Conservation (phyloP, 1,140 invertebrate genomes). For the Coptotermes formosanus region DNA sequence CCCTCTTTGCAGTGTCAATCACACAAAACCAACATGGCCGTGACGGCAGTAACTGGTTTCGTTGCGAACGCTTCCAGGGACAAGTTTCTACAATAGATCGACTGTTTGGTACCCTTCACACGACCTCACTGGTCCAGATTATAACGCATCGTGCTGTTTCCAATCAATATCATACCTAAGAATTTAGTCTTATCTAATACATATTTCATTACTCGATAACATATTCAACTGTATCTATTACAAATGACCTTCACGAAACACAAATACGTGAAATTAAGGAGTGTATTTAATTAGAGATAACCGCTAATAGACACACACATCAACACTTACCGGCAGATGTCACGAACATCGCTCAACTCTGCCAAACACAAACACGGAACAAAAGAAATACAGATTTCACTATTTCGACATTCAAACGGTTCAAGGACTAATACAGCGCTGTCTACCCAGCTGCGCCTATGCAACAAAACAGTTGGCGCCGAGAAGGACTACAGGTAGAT, state of each 20-base stretch:
- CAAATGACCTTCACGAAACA: not conserved
- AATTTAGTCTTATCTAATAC: not conserved
- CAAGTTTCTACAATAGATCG: slow-evolving; percentile 11
- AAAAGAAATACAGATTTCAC: slow-evolving; percentile 6
- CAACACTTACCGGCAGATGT: slow-evolving; percentile 6
- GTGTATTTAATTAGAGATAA: not conserved
- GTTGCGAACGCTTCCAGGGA: not conserved
- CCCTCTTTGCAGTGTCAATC: not conserved
- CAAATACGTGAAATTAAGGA: not conserved
- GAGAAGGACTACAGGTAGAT: not conserved
- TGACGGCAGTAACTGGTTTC: not conserved
- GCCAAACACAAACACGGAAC: slow-evolving; percentile 1
- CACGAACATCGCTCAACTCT: slow-evolving; percentile 9
- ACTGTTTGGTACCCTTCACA: not conserved
- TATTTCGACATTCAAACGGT: slow-evolving; percentile 14
- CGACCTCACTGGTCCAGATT: not conserved
- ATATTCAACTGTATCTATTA: not conserved
- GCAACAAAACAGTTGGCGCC: not conserved
- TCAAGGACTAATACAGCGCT: not conserved
- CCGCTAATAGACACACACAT: not conserved
- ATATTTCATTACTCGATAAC: not conserved
- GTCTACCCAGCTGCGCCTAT: not conserved
- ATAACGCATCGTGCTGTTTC: not conserved
- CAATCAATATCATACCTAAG: not conserved
- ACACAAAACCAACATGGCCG: slow-evolving; percentile 7